These are phyloP conservation scores for Microplitis manilae DNA, from an alignment of 2,888 invertebrate species.

Conservation along the genomic window DNA sequence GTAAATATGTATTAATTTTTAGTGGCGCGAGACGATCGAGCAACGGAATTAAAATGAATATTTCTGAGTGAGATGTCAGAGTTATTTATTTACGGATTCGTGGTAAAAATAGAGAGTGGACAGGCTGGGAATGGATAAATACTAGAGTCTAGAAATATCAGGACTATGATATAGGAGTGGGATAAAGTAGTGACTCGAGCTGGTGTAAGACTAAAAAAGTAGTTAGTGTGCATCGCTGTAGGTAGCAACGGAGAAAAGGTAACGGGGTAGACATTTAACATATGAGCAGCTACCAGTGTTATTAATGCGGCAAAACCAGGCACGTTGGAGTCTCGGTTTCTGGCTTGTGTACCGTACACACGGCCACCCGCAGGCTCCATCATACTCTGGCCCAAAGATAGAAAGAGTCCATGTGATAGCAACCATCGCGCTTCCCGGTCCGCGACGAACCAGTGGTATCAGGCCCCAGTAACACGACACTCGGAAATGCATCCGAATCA, in stretches of 20 bases:
- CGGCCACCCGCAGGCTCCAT: conserved; percentile 60
- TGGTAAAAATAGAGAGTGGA: background rate
- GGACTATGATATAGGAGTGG: conserved; percentile 12
- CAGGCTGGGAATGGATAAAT: background rate
- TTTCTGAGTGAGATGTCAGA: background rate
- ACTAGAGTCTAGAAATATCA: conserved; percentile 13
- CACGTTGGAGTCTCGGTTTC: conserved; percentile 65
- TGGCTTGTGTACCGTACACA: conserved; percentile 51
- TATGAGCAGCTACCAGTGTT: conserved; percentile 71
- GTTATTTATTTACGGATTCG: background rate
- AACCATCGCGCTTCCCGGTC: conserved; percentile 3
- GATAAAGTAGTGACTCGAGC: background rate
- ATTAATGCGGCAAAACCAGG: conserved; percentile 65
- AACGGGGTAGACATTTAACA: conserved; percentile 70
- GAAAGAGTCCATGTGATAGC: background rate
- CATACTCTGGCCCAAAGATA: conserved; percentile 26
- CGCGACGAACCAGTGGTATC: conserved; percentile 32
- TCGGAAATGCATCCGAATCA: conserved; percentile 54
- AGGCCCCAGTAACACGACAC: conserved; percentile 64
- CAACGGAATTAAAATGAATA: background rate
- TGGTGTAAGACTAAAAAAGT: conserved; percentile 5
- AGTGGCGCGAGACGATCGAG: too few species aligned
- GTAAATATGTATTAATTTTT: background rate
- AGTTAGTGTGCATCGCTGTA: conserved; percentile 32
- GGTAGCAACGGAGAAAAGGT: conserved; percentile 44